Conservation (phyloP, 2,797 vertebrate species). For the Selene dorsalis region DNA sequence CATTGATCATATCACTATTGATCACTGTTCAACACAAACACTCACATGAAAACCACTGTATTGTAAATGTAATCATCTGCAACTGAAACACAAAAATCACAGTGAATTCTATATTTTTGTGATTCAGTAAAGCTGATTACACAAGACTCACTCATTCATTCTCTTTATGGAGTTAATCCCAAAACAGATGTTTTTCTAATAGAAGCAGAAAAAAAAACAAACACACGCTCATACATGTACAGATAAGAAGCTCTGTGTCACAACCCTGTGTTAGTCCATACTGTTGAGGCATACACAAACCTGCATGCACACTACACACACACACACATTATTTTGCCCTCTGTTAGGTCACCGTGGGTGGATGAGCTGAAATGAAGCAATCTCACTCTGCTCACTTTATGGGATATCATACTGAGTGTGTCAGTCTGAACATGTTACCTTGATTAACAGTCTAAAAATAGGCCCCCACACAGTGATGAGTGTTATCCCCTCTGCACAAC, state of each 20-base stretch:
- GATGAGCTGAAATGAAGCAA: constrained; percentile 67
- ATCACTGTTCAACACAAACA: constrained; percentile 2
- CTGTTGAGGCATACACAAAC: neutral
- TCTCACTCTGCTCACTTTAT: constrained; percentile 67
- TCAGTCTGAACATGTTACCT: constrained; percentile 76
- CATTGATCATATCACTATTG: constrained; percentile 2
- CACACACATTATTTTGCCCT: constrained; percentile 42
- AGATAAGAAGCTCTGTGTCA: neutral
- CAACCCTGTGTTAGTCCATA: neutral
- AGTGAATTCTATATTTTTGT: no score
- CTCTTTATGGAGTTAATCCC: neutral
- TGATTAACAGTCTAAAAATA: constrained; percentile 81
- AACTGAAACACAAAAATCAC: neutral
- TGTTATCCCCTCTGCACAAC: constrained; percentile 50
- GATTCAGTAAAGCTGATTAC: no score
- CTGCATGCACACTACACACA: constrained; percentile 9
- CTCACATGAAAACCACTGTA: neutral
- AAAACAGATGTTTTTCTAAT: neutral
- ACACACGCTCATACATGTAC: neutral
- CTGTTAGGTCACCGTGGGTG: constrained; percentile 39
- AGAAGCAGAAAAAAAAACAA: neutral
- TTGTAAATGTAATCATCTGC: neutral
- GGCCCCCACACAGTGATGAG: constrained; percentile 52
- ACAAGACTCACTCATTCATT: neutral
- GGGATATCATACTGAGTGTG: constrained; percentile 70